Evolutionary conservation across 2,113 vertebrate species (phyloP).

Genomic region (Carassius carassius): DNA sequence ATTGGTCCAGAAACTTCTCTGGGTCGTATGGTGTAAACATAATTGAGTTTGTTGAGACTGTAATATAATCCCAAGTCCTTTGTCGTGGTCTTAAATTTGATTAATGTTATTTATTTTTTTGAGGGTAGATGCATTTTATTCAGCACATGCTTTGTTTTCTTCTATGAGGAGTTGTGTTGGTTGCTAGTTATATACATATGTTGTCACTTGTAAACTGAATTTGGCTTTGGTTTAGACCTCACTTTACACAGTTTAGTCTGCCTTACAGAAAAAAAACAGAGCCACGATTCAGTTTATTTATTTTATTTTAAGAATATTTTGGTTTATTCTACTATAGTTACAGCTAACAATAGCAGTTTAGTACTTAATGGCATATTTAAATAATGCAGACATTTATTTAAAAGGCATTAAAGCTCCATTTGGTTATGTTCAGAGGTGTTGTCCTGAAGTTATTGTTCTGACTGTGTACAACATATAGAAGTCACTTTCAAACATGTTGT

Average conservation of each 20-base stretch:
- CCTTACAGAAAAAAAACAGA: no score
- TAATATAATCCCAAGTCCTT: slow-evolving; percentile 3
- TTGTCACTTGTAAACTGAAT: not conserved
- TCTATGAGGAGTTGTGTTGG: not conserved
- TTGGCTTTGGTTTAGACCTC: not conserved
- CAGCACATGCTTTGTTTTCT: not conserved
- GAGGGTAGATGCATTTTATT: not conserved
- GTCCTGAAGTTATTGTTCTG: not conserved
- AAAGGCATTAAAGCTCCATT: not conserved
- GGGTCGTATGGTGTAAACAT: not conserved
- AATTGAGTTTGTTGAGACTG: not conserved
- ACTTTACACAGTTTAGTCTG: no score
- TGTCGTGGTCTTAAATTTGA: not conserved
- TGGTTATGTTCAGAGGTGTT: not conserved
- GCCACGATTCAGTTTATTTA: no score
- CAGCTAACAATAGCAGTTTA: not conserved
- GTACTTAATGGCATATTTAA: not conserved
- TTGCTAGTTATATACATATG: not conserved
- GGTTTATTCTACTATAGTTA: not conserved
- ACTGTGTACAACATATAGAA: not conserved
- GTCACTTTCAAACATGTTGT: not conserved
- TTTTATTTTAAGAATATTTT: no score
- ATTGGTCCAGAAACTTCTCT: not conserved
- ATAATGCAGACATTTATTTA: not conserved
- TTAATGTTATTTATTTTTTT: not conserved